phyloP scores from a whole-genome alignment of 2,113 vertebrate species.

The Vireo altiloquus region DNA sequence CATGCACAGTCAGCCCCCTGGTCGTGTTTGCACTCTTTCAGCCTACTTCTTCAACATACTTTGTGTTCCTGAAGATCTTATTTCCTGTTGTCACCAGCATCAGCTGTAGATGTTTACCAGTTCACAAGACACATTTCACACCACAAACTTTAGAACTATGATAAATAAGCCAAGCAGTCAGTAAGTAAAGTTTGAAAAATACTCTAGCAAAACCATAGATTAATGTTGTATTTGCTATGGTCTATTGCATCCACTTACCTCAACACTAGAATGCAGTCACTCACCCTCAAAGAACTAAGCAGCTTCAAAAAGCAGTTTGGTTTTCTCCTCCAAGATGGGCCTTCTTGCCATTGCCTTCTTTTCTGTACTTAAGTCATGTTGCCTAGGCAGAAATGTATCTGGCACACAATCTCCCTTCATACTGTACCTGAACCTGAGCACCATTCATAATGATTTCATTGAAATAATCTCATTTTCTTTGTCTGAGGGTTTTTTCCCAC shows the following conservation, averaged over 20 bases:
- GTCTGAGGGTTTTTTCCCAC: not conserved
- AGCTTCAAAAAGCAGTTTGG: not conserved
- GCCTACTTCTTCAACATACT: not conserved
- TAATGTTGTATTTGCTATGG: not conserved
- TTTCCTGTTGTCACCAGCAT: not conserved
- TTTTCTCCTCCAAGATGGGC: not conserved
- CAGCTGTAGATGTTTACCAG: not conserved
- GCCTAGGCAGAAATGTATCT: not conserved
- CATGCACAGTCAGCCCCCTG: not conserved
- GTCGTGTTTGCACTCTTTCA: not conserved
- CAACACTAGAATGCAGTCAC: not conserved
- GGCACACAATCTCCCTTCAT: not conserved
- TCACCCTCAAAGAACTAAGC: not conserved
- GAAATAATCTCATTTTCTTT: not conserved
- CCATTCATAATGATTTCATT: not conserved
- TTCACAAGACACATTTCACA: not conserved
- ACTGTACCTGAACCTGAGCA: not conserved
- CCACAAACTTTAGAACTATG: not conserved
- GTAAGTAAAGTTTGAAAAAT: not conserved
- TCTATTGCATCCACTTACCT: not conserved
- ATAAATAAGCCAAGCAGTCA: not conserved
- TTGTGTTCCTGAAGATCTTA: not conserved
- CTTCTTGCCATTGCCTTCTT: not conserved
- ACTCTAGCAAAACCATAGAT: not conserved
- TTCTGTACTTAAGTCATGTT: not conserved